phyloP scores from a whole-genome alignment of 2,888 invertebrate genomes.

The Meiosimyza platycephala region DNA sequence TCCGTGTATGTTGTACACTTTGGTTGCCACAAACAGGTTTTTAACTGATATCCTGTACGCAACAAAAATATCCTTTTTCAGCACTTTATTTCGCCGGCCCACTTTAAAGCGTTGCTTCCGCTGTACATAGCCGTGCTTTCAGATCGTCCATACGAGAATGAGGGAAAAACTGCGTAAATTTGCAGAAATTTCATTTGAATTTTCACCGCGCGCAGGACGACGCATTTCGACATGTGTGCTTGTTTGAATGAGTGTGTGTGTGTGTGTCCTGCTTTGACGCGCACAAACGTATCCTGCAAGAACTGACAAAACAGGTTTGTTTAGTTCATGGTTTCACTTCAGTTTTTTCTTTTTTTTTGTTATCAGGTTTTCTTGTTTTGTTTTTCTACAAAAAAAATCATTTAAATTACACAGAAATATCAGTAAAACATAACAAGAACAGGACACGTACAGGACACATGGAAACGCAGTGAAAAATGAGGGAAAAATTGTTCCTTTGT shows the following conservation, averaged over 20 bases:
- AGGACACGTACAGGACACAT: background rate
- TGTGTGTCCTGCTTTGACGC: background rate
- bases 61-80: slow-evolving; percentile 36
- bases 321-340: slow-evolving; percentile 44
- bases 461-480: background rate
- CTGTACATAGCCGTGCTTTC: slow-evolving; percentile 15
- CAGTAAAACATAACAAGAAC: slow-evolving; percentile 34
- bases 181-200: slow-evolving; percentile 45
- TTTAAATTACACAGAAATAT: slow-evolving; percentile 49
- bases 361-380: slow-evolving; percentile 31
- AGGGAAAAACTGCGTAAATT: slow-evolving; percentile 40
- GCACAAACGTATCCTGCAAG: slow-evolving; percentile 33
- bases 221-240: background rate
- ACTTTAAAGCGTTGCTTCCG: slow-evolving; percentile 11
- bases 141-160: slow-evolving; percentile 10
- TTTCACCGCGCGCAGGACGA: slow-evolving; percentile 30
- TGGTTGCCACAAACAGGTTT: slow-evolving; percentile 47
- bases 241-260: slow-evolving; percentile 2
- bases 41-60: slow-evolving; percentile 45
- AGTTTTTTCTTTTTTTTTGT: slow-evolving; percentile 14
- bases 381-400: slow-evolving; percentile 42
- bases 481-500: slow-evolving; percentile 6
- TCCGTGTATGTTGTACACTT: slow-evolving; percentile 8
- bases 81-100: background rate
- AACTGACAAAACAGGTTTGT: slow-evolving; percentile 58